Evolutionary conservation across 1,140 invertebrate genomes (phyloP).

Genomic region (Chironomus tepperi): DNA sequence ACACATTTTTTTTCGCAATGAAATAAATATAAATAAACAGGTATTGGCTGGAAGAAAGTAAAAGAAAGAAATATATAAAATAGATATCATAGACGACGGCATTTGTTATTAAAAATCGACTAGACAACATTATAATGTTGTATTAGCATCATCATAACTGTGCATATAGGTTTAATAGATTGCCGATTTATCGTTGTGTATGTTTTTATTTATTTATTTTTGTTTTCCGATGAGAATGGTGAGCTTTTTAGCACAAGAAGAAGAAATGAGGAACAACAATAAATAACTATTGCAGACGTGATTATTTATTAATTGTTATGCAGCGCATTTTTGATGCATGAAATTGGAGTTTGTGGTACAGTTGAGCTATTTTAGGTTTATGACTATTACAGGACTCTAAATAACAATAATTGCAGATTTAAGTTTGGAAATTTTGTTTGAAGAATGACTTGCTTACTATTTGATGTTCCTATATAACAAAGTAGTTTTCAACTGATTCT

Average conservation of each 20-base stretch:
- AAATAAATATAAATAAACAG: background rate
- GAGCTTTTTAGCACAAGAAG: background rate
- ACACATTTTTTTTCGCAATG: background rate
- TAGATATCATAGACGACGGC: background rate
- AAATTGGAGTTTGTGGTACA: too few species aligned
- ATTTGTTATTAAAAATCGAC: conserved; percentile 23
- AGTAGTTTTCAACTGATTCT: too few species aligned
- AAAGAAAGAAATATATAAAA: background rate
- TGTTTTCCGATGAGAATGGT: background rate
- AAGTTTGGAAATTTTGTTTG: too few species aligned
- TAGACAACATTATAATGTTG: conserved; percentile 10
- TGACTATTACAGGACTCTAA: too few species aligned
- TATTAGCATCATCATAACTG: conserved; percentile 22
- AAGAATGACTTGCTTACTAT: too few species aligned
- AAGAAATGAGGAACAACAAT: too few species aligned
- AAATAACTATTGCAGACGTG: too few species aligned
- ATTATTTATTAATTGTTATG: too few species aligned
- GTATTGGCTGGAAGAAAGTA: background rate
- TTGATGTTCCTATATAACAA: too few species aligned
- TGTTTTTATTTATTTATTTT: background rate
- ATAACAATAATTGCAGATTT: too few species aligned
- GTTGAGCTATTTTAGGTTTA: too few species aligned
- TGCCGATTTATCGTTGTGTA: background rate
- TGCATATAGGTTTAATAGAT: conserved; percentile 5
- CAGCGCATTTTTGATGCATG: too few species aligned